Evolutionary conservation across 2,797 vertebrate species (phyloP).

Genomic region (Hippocampus kuda): DNA sequence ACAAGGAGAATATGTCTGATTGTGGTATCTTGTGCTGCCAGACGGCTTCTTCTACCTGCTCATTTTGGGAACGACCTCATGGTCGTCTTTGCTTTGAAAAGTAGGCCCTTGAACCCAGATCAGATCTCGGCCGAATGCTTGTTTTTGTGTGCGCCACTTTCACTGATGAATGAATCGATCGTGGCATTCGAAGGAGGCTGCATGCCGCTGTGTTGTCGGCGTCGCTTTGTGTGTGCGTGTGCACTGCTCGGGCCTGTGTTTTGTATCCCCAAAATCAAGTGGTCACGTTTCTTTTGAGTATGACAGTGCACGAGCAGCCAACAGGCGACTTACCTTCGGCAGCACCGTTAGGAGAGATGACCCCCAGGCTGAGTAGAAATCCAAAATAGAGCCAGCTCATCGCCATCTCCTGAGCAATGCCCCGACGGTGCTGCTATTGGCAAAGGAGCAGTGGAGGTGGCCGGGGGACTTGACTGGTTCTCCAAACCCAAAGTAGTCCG

Average conservation of each 20-base stretch:
- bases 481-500: slow-evolving; percentile 42
- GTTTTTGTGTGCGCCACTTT: slow-evolving; percentile 23
- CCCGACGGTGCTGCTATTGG: slow-evolving; percentile 55
- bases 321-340: slow-evolving; percentile 62
- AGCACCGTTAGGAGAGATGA: slow-evolving; percentile 53
- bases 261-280: slow-evolving; percentile 33
- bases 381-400: slow-evolving; percentile 65
- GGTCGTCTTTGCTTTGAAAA: not conserved
- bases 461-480: slow-evolving; percentile 54
- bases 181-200: not conserved
- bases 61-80: not conserved
- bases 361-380: slow-evolving; percentile 61
- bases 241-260: slow-evolving; percentile 37
- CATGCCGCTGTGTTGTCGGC: slow-evolving; percentile 11
- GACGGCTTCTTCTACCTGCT: not conserved
- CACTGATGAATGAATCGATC: slow-evolving; percentile 25
- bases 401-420: slow-evolving; percentile 67
- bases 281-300: slow-evolving; percentile 28
- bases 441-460: not conserved
- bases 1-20: not conserved
- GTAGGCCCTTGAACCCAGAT: not conserved
- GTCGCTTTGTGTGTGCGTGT: slow-evolving; percentile 1
- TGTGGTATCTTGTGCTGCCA: not conserved
- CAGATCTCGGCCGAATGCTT: slow-evolving; percentile 19
- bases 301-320: slow-evolving; percentile 47